Evolutionary conservation across 2,113 vertebrate species (phyloP).

Genomic region (Strix uralensis): DNA sequence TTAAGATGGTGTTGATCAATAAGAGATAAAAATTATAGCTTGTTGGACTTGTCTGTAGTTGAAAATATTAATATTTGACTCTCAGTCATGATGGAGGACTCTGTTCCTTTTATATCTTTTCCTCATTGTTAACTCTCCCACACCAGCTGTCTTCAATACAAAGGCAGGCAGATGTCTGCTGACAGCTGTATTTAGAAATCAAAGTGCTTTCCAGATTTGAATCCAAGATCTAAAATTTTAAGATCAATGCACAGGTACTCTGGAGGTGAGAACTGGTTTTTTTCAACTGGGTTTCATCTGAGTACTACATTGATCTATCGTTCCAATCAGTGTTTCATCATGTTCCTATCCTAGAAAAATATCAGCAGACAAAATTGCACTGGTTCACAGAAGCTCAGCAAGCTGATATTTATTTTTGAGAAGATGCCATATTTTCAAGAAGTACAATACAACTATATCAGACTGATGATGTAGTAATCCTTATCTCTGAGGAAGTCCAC

Average conservation of each 20-base stretch:
- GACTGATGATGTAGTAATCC: not conserved
- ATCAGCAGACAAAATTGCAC: slow-evolving; percentile 10
- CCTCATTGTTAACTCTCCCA: not conserved
- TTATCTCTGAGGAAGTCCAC: not conserved
- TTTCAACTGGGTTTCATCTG: not conserved
- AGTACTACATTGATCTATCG: not conserved
- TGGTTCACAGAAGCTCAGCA: not conserved
- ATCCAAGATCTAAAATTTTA: slow-evolving; percentile 24
- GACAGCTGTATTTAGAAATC: slow-evolving; percentile 36
- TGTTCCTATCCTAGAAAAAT: not conserved
- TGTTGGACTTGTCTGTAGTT: not conserved
- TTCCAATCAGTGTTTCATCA: slow-evolving; percentile 3
- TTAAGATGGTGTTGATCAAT: not conserved
- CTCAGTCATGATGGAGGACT: not conserved
- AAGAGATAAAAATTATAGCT: not conserved
- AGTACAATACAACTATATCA: not conserved
- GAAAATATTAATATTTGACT: slow-evolving; percentile 11
- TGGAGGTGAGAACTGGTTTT: slow-evolving; percentile 12
- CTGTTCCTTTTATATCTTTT: not conserved
- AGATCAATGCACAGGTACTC: slow-evolving; percentile 5
- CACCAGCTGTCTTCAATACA: not conserved
- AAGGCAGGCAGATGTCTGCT: slow-evolving; percentile 18
- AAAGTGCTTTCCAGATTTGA: slow-evolving; percentile 9
- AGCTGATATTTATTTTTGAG: slow-evolving; percentile 28
- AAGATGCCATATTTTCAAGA: not conserved